A percentile compares a stretch with the other conserved stretches of the same genome.
phyloP scores from a whole-genome alignment of 2,797 vertebrate genomes.

The Adelosebastes latens region DNA sequence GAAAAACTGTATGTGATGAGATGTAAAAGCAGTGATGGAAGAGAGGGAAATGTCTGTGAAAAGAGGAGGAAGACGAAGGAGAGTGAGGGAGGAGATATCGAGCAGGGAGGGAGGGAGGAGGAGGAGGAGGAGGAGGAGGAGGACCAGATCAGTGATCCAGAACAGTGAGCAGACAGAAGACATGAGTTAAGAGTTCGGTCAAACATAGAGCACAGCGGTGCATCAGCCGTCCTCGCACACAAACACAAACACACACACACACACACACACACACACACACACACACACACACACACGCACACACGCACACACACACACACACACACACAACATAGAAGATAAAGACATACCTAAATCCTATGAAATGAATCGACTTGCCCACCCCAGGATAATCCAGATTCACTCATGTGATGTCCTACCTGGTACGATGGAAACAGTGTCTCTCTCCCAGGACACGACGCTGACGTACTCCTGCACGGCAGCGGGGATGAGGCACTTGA shows the following conservation, averaged over 20 bases:
- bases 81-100: conserved; percentile 8
- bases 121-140: conserved; percentile 28
- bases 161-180: conserved; percentile 79
- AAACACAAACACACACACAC: conserved; percentile 17
- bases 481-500: conserved; percentile 99
- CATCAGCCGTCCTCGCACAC: conserved; percentile 37
- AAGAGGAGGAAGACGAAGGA: conserved; percentile 15
- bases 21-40: conserved; percentile 19
- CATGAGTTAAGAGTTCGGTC: conserved; percentile 73
- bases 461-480: conserved; percentile 99
- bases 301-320: conserved; percentile 18
- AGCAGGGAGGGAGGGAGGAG: background rate
- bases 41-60: conserved; percentile 25
- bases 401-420: conserved; percentile 80
- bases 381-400: background rate
- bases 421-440: conserved; percentile 97
- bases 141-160: conserved; percentile 75
- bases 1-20: conserved; percentile 13
- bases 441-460: conserved; percentile 99
- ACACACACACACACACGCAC: conserved; percentile 2
- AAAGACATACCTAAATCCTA: conserved; percentile 32
- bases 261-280: background rate
- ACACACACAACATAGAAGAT: conserved; percentile 20
- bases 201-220: conserved; percentile 61
- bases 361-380: conserved; percentile 1